Base-by-base conservation (phyloP, 2,888 invertebrate genomes). In the Caenorhabditis sinica region DNA sequence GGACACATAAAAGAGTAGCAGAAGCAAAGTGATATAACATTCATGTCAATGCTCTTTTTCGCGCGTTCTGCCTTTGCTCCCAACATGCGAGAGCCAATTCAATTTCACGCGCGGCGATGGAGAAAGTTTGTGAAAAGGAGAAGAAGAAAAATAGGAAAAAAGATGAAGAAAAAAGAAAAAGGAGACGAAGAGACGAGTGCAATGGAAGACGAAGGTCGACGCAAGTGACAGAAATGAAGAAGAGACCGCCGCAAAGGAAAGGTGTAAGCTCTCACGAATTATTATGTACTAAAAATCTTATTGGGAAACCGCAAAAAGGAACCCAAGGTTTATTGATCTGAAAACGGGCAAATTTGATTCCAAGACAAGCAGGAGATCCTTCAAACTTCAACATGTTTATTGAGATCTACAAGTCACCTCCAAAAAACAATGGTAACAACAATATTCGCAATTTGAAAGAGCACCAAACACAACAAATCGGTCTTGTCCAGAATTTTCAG, bases 401-500 rank as follows among this genome's bases (percentile, higher is more conserved):
- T 28, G 43, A 25, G 40, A 56, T 25, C 15, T 4, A 45, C 13
- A n/a, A 36, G 23, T 71, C 61, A 84, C 66, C 71, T 75, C 84
- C 79, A 79, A 33, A 56, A 85, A 53, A 81, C 51, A 43, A 61
- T 61, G 28, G 84, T 79, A 25, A 80, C 68, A 43, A 77, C 65
- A 40, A 85, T 65, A 58, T 85, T 85, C 8, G 84, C 72, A 9
- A 40, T 61, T 76, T 85, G 84, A 30, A 85, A 85, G n/a, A 81
- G 60, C 33, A 77, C 30, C 23, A 85, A 72, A 36, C 73, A 71
- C 49, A 85, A 40, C 17, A 85, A 36, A 68, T 85, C 84, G 2
- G 72, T 60, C 17, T 79, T 73, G 68, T 85, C 84, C 13, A 85
- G 36, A n/a, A 85, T 85, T 72, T 69, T 71, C 28, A 81, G 74